Base-by-base conservation (phyloP, 1,140 invertebrate species). In the Meloidogyne hapla region DNA sequence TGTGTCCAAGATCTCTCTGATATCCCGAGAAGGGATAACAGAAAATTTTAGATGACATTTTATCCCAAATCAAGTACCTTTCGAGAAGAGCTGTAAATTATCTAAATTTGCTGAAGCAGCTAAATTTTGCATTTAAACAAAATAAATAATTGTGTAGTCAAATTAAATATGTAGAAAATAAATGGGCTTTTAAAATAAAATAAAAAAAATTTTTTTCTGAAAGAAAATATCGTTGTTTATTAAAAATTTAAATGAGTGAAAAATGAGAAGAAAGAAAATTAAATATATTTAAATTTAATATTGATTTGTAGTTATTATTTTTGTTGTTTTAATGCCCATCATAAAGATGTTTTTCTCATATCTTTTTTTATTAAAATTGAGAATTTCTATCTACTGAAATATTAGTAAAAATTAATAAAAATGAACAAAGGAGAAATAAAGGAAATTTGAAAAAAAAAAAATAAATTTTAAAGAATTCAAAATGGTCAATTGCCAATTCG, bases 21-120 rank as follows among this genome's bases (percentile, higher is more conserved):
- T n/a, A n/a, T n/a, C n/a, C n/a, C n/a, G n/a, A n/a, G n/a, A n/a
- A n/a, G n/a, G n/a, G n/a, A n/a, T n/a, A n/a, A n/a, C n/a, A n/a
- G n/a, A n/a, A n/a, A 42, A 21, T 67, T 67, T 67, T 26, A 5
- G n/a, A 66, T 66, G 12, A 5, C 26, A 33, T 38, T 38, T 56
- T 56, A 4, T 18, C 25, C 4, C 69, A 1, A n/a, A n/a, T n/a
- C n/a, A n/a, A n/a, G n/a, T n/a, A 72, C 70, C 70, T 63, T 72
- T 72, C 6, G 70, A 63, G n/a, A 72, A 72, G 26, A 72, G 40
- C 26, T 72, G 70, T 26, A 72, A 10, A n/a, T n/a, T n/a, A n/a
- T n/a, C n/a, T n/a, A n/a, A n/a, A 63, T 72, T 72, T 56, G 70
- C 48, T 33, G 70, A 72, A 6, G 70, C 56, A 63, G 70, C 56